Conservation (phyloP, 2,797 vertebrate species). For the Poeciliopsis gracilis region DNA sequence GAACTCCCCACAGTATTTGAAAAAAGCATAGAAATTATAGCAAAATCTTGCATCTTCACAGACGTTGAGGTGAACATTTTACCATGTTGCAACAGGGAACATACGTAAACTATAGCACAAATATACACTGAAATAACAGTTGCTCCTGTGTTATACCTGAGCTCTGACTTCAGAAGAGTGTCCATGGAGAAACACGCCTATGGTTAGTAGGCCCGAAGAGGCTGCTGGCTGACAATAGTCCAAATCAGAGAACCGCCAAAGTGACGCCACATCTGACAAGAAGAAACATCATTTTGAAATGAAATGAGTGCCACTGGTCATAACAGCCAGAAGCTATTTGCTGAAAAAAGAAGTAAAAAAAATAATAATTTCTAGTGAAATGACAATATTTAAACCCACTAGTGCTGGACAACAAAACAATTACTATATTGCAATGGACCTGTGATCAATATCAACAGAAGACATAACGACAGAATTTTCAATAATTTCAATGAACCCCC, state of each 20-base stretch:
- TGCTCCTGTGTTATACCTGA: slow-evolving; percentile 77
- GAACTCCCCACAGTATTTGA: background rate
- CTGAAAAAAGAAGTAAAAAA: background rate
- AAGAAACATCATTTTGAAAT: slow-evolving; percentile 62
- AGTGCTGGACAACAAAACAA: no score
- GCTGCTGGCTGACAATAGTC: slow-evolving; percentile 80
- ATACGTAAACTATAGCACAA: slow-evolving; percentile 13
- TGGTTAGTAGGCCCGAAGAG: slow-evolving; percentile 75
- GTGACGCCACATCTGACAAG: slow-evolving; percentile 82
- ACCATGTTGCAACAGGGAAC: background rate
- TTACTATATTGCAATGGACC: no score
- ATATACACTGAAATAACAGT: slow-evolving; percentile 20
- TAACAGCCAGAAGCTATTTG: slow-evolving; percentile 20
- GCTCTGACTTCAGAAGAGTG: slow-evolving; percentile 80
- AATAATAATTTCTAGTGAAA: background rate
- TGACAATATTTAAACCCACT: background rate
- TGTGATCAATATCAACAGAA: no score
- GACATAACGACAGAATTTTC: no score
- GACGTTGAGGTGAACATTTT: slow-evolving; percentile 29
- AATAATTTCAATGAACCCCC: no score
- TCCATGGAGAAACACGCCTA: slow-evolving; percentile 83
- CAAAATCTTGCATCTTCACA: background rate
- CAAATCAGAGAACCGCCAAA: slow-evolving; percentile 83
- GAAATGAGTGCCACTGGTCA: slow-evolving; percentile 23
- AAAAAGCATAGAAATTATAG: slow-evolving; percentile 11